phyloP scores from a whole-genome alignment of 2,797 vertebrate genomes.

The Alosa sapidissima region DNA sequence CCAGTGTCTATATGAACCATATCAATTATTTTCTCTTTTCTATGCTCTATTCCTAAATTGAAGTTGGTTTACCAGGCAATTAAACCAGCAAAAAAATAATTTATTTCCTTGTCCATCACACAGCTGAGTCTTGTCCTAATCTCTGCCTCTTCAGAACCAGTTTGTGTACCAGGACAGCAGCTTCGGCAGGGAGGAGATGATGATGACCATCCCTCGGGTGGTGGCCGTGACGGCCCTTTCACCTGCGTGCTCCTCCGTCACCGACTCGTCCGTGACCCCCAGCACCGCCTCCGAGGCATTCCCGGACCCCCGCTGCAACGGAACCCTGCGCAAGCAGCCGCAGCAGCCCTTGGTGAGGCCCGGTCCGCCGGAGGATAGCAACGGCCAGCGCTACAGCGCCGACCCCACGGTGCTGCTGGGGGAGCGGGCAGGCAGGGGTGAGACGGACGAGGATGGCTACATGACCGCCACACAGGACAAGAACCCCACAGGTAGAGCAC shows the following conservation, averaged over 20 bases:
- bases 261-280: slow-evolving; percentile 73
- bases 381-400: slow-evolving; percentile 92
- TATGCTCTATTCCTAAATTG: not conserved
- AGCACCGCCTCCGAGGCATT: slow-evolving; percentile 75
- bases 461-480: slow-evolving; percentile 89
- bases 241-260: slow-evolving; percentile 76
- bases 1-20: not conserved
- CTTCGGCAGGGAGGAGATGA: slow-evolving; percentile 78
- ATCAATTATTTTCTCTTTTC: not conserved
- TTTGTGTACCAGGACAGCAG: slow-evolving; percentile 73
- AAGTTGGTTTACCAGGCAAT: not conserved
- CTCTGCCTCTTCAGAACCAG: slow-evolving; percentile 63
- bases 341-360: slow-evolving; percentile 71
- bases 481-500: slow-evolving; percentile 80
- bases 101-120: not conserved
- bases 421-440: slow-evolving; percentile 79
- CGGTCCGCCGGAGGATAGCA: slow-evolving; percentile 79
- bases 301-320: slow-evolving; percentile 87
- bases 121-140: not conserved
- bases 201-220: slow-evolving; percentile 80
- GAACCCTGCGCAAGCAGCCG: slow-evolving; percentile 86
- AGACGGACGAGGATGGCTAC: slow-evolving; percentile 87
- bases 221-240: slow-evolving; percentile 66
- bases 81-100: no score
- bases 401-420: slow-evolving; percentile 88